Conservation (phyloP, 2,113 vertebrate genomes). For the Neogobius melanostomus region DNA sequence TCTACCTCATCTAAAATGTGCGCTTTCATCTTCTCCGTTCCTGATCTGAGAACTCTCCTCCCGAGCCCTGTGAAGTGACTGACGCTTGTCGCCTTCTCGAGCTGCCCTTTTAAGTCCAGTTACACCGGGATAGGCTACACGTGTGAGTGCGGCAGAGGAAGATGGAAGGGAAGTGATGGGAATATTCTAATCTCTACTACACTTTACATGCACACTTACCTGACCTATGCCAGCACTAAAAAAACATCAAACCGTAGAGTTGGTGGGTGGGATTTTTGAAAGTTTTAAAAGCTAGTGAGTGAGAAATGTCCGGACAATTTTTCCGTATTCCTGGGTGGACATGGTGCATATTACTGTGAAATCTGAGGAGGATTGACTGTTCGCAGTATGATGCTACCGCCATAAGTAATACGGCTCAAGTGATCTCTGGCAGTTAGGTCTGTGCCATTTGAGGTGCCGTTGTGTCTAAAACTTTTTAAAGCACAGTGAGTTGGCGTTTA, state of each 20-base stretch:
- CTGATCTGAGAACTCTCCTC: constrained; percentile 30
- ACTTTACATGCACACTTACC: constrained; percentile 30
- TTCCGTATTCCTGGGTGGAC: constrained; percentile 1
- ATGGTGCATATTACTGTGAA: constrained; percentile 13
- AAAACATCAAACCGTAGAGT: constrained; percentile 23
- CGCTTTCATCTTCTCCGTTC: constrained; percentile 59
- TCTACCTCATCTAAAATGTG: constrained; percentile 56
- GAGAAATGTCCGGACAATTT: background rate
- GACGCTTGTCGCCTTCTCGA: constrained; percentile 54
- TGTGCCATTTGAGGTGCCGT: background rate
- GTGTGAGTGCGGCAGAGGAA: constrained; percentile 20
- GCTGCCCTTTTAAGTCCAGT: constrained; percentile 68
- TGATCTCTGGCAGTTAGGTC: background rate
- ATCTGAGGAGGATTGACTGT: constrained; percentile 5
- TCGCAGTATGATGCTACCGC: constrained; percentile 17
- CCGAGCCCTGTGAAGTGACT: constrained; percentile 55
- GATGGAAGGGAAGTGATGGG: constrained; percentile 21
- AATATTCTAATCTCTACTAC: constrained; percentile 42
- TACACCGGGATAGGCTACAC: constrained; percentile 30
- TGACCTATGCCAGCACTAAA: background rate
- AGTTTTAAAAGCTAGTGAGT: constrained; percentile 6
- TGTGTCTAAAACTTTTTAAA: background rate
- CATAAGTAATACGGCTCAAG: constrained; percentile 15
- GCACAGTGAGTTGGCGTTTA: background rate
- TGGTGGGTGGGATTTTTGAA: constrained; percentile 10